These are phyloP conservation scores for Myiagra hebetior DNA, from an alignment of 2,113 vertebrate species.

Conservation along the genomic window DNA sequence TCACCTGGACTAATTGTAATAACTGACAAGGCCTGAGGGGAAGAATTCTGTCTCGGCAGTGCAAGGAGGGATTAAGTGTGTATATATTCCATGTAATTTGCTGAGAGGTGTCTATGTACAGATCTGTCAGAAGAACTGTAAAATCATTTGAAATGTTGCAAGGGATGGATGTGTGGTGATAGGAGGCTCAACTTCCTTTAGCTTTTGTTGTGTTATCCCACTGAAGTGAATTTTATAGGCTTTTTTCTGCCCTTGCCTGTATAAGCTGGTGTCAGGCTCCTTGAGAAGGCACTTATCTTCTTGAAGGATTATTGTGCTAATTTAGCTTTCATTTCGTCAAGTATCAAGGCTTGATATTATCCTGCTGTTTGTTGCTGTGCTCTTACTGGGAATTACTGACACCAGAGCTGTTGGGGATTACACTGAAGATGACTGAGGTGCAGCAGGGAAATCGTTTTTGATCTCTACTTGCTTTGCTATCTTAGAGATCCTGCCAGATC, in stretches of 20 bases:
- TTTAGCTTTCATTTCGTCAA: constrained; percentile 27
- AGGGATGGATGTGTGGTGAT: background rate
- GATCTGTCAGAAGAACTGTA: constrained; percentile 43
- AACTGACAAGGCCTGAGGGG: constrained; percentile 35
- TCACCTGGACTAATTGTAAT: constrained; percentile 48
- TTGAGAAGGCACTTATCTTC: constrained; percentile 11
- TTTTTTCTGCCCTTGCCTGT: background rate
- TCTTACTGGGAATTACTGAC: background rate
- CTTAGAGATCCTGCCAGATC: background rate
- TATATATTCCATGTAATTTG: constrained; percentile 1
- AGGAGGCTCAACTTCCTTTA: constrained; percentile 17
- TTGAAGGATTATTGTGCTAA: constrained; percentile 28
- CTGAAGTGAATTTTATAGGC: background rate
- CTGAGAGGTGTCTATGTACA: constrained; percentile 48
- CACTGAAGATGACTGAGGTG: background rate
- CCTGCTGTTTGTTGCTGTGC: constrained; percentile 6
- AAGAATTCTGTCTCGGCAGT: constrained; percentile 34
- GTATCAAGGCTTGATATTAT: background rate
- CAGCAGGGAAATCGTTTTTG: background rate
- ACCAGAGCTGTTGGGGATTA: background rate
- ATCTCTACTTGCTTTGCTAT: background rate
- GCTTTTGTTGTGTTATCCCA: background rate
- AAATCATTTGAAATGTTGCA: background rate
- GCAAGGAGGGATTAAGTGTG: constrained; percentile 51
- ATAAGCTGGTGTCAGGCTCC: constrained; percentile 1